Evolutionary conservation across 2,113 vertebrate genomes (phyloP).

Genomic region (Neolamprologus sp.): DNA sequence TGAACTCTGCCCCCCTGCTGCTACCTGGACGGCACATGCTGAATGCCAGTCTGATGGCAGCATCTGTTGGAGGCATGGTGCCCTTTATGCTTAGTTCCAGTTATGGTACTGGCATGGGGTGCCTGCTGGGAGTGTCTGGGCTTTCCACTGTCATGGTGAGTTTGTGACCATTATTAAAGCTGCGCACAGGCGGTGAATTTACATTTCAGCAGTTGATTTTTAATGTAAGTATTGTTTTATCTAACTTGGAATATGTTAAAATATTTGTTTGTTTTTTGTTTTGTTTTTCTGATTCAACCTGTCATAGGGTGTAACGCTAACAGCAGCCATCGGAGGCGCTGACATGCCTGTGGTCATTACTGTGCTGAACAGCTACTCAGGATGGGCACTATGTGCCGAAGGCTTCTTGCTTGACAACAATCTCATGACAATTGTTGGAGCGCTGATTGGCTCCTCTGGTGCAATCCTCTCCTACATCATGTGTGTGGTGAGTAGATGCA

Average conservation of each 20-base stretch:
- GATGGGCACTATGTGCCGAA: conserved; percentile 77
- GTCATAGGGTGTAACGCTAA: conserved; percentile 74
- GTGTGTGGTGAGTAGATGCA: conserved; percentile 73
- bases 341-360: conserved; percentile 82
- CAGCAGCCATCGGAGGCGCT: conserved; percentile 76
- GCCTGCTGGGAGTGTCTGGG: conserved; percentile 71
- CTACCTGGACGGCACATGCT: conserved; percentile 73
- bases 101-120: conserved; percentile 71
- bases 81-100: conserved; percentile 76
- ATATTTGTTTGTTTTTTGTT: neutral
- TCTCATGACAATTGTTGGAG: conserved; percentile 78
- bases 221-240: neutral
- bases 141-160: conserved; percentile 78
- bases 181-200: neutral
- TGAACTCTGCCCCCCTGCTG: conserved; percentile 68
- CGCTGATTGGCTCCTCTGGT: conserved; percentile 77
- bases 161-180: neutral
- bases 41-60: conserved; percentile 73
- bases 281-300: neutral
- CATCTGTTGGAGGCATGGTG: conserved; percentile 69
- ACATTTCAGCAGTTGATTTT: neutral
- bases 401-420: conserved; percentile 77
- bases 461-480: conserved; percentile 81
- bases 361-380: conserved; percentile 78
- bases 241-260: neutral